These are phyloP conservation scores for Synchiropus splendidus DNA, from an alignment of 2,113 vertebrate genomes.

Conservation along the genomic window DNA sequence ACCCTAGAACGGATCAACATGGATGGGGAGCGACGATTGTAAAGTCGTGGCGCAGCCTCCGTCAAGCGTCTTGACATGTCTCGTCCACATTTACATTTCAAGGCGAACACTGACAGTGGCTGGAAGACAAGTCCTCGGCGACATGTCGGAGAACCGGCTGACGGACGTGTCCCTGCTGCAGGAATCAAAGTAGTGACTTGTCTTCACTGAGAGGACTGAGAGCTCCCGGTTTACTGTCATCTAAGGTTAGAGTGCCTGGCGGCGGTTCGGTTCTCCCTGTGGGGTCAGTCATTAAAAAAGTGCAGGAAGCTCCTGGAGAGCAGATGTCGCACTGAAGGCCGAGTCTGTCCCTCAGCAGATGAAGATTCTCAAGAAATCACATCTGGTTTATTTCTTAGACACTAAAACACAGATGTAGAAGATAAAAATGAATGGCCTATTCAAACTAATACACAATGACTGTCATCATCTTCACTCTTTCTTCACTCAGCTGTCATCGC, in stretches of 20 bases:
- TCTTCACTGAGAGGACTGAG: slow-evolving; percentile 23
- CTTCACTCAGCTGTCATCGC: too few species aligned
- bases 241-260: slow-evolving; percentile 37
- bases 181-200: slow-evolving; percentile 18
- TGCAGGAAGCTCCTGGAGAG: slow-evolving; percentile 27
- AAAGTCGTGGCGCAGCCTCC: not conserved
- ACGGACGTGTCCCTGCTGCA: slow-evolving; percentile 14
- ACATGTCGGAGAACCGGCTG: slow-evolving; percentile 7
- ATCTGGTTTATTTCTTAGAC: too few species aligned
- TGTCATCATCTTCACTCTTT: too few species aligned
- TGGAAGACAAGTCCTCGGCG: not conserved
- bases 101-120: slow-evolving; percentile 4
- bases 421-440: too few species aligned
- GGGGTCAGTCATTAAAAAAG: slow-evolving; percentile 39
- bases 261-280: slow-evolving; percentile 27
- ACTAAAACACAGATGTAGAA: too few species aligned
- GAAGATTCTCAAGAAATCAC: too few species aligned
- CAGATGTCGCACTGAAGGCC: slow-evolving; percentile 10
- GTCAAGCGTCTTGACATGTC: not conserved
- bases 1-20: too few species aligned
- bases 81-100: slow-evolving; percentile 20
- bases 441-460: too few species aligned
- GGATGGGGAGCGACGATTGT: too few species aligned
- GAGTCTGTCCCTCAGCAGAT: slow-evolving; percentile 12
- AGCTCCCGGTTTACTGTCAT: too few species aligned